Conservation (phyloP, 1,140 invertebrate species). For the Hesperophylax magnus region DNA sequence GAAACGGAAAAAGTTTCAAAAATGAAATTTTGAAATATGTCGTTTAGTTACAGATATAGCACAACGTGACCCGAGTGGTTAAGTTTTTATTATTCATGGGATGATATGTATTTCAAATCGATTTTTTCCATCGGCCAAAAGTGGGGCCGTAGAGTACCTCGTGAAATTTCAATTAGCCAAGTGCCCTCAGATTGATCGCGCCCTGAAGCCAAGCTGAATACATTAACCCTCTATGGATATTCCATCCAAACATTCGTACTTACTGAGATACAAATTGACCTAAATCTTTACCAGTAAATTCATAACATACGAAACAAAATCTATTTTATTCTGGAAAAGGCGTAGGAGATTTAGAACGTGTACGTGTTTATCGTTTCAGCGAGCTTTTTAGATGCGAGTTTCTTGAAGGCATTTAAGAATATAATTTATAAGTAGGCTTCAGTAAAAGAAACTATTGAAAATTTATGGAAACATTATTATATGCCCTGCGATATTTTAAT, state of each 20-base stretch:
- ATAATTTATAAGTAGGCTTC: too few relatives aligned
- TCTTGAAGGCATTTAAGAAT: too few relatives aligned
- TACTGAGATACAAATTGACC: neutral
- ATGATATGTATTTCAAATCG: neutral
- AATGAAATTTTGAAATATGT: neutral
- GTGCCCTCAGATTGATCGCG: slow-evolving; percentile 26
- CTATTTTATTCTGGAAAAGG: too few relatives aligned
- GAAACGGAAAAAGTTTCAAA: too few relatives aligned
- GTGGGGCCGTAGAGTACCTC: neutral
- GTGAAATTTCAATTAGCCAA: slow-evolving; percentile 17
- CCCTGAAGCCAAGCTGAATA: neutral
- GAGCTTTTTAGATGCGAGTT: neutral
- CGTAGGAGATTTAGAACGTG: too few relatives aligned
- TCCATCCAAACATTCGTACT: neutral
- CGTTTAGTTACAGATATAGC: neutral
- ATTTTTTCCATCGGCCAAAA: neutral
- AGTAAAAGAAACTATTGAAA: too few relatives aligned
- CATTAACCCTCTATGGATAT: neutral
- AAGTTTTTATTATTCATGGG: neutral
- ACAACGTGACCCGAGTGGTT: neutral
- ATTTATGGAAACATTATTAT: too few relatives aligned
- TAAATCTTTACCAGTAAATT: neutral
- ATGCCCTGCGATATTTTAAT: too few relatives aligned
- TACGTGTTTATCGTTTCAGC: neutral
- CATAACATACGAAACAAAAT: neutral